Base-by-base conservation (phyloP, 2,888 invertebrate genomes). In the Eudasyphora cyanicolor region DNA sequence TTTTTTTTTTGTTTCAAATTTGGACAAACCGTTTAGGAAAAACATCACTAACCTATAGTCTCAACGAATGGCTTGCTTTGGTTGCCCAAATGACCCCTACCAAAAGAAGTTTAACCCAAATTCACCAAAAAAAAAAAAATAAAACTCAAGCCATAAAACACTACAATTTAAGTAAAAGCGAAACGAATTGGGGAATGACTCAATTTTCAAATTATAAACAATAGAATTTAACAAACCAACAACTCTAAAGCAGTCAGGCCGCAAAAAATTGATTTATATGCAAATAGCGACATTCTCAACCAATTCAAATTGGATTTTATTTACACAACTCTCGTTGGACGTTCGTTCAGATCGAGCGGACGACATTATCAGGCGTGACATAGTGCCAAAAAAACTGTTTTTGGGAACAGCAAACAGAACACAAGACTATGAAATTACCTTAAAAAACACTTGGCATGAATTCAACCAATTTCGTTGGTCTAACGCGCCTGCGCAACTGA, bases 271-370 rank as follows among this genome's bases (percentile, higher is more conserved):
- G 45, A 76, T 76, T 62, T 71, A 54, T 71, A 80, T 64, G 75
- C 64, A 80, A 76, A 80, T 76, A 71, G 60, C 29, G 51, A 60
- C 24, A 49, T 75, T 80, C n/a, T 42, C 60, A 76, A 62, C 35
- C 70, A 80, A 75, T 70, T 51, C 24, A 70, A 62, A 82, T 49
- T 69, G 17, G 49, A 21, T 60, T 60, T 5, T 67, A 71, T 80
- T 75, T 79, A 69, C 64, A 71, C 42, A 76, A 71, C 57, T 76
- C 76, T 76, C 38, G 2, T 4, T n/a, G 32, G 29, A 24, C 17
- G 12, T 12, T n/a, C n/a, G n/a, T n/a, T n/a, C n/a, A n/a, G n/a
- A n/a, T n/a, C 54, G 8, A 21, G 1, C 29, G 24, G 8, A 60
- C 60, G 60, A 60, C 60, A 60, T 60, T 60, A 29, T 7, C 29